Conservation (phyloP, 2,797 vertebrate genomes). For the Pelobates cultripes region DNA sequence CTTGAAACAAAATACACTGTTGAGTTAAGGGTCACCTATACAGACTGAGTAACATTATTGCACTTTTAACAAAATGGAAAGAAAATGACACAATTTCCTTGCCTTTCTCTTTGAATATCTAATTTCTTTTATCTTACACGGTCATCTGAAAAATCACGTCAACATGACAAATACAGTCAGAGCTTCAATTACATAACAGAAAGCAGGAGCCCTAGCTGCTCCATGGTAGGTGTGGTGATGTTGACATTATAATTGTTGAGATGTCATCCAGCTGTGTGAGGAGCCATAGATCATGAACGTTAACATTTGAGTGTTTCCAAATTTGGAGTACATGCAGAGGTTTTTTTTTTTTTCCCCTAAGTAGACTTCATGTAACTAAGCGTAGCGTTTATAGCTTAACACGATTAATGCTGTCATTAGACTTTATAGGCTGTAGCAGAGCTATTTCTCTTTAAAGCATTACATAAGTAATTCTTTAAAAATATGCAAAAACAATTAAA, state of each 20-base stretch:
- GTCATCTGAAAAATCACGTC: constrained; percentile 30
- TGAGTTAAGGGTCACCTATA: constrained; percentile 9
- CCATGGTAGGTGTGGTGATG: constrained; percentile 7
- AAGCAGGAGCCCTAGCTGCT: background rate
- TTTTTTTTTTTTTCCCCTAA: too few relatives aligned
- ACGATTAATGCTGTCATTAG: too few relatives aligned
- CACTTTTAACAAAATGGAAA: constrained; percentile 22
- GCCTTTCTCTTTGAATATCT: constrained; percentile 38
- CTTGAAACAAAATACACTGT: background rate
- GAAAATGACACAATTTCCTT: constrained; percentile 46
- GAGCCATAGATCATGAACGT: background rate
- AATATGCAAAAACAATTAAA: too few relatives aligned
- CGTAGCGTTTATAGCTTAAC: too few relatives aligned
- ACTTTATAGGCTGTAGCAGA: too few relatives aligned
- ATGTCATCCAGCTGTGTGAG: constrained; percentile 20
- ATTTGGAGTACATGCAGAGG: too few relatives aligned
- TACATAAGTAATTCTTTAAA: too few relatives aligned
- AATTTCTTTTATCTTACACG: constrained; percentile 37
- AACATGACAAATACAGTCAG: constrained; percentile 21
- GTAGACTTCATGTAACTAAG: too few relatives aligned
- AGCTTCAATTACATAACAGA: constrained; percentile 6
- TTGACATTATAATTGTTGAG: constrained; percentile 25
- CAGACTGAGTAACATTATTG: background rate
- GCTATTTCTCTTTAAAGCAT: too few relatives aligned
- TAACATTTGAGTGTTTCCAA: background rate